These are phyloP conservation scores for Panulirus ornatus DNA, from an alignment of 1,140 invertebrate species.

Conservation along the genomic window DNA sequence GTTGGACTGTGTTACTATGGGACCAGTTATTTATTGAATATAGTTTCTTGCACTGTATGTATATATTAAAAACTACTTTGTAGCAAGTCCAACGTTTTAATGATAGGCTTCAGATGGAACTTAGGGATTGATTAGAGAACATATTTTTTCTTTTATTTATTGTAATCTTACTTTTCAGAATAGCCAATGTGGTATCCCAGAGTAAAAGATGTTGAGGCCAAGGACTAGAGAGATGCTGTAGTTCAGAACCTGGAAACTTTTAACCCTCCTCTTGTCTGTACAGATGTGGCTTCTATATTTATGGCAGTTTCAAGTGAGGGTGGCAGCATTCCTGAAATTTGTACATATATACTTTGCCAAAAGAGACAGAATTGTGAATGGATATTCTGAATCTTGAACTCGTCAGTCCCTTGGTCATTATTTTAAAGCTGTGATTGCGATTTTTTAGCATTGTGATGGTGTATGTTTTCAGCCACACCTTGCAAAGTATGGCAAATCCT, in stretches of 20 bases:
- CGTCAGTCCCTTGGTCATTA: not conserved
- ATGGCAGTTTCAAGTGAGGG: not conserved
- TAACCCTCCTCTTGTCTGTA: not conserved
- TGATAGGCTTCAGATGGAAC: too few relatives aligned
- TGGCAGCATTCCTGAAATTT: not conserved
- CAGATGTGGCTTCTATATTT: not conserved
- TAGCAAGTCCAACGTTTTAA: too few relatives aligned
- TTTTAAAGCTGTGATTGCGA: constrained; percentile 7
- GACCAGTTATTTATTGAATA: too few relatives aligned
- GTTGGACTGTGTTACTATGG: too few relatives aligned
- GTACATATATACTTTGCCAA: not conserved
- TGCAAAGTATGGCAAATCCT: not conserved
- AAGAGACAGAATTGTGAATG: too few relatives aligned
- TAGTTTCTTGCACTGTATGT: too few relatives aligned
- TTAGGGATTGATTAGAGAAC: too few relatives aligned
- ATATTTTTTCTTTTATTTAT: not conserved
- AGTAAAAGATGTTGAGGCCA: not conserved
- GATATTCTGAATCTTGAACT: not conserved
- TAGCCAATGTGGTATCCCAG: not conserved
- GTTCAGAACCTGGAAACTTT: not conserved
- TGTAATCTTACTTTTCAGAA: not conserved
- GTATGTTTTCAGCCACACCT: not conserved
- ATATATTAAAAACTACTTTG: too few relatives aligned
- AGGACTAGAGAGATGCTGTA: not conserved
- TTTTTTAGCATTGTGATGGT: not conserved